Evolutionary conservation across 1,140 invertebrate genomes (phyloP).

Genomic region (Drosophila funebris): DNA sequence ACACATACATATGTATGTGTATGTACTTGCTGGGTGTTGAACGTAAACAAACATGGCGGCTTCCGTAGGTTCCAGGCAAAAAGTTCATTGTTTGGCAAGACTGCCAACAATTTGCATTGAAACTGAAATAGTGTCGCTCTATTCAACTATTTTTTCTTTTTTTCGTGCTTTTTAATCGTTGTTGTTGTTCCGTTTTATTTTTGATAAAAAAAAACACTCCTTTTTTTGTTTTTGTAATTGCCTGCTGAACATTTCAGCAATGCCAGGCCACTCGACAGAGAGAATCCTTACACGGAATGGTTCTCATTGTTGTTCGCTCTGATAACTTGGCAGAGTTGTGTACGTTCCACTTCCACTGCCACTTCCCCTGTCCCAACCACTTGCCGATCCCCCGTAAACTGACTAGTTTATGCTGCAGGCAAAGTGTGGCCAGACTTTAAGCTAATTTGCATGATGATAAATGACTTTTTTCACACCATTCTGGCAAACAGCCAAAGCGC

Average conservation of each 20-base stretch:
- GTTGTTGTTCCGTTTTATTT: slow-evolving; percentile 24
- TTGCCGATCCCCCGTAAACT: neutral
- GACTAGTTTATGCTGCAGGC: slow-evolving; percentile 12
- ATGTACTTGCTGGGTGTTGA: slow-evolving; percentile 2
- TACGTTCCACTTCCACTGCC: neutral
- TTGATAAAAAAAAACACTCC: neutral
- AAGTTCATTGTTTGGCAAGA: slow-evolving; percentile 19
- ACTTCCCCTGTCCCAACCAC: neutral
- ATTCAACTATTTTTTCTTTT: slow-evolving; percentile 1
- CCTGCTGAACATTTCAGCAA: slow-evolving; percentile 27
- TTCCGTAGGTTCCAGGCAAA: slow-evolving; percentile 13
- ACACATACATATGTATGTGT: neutral
- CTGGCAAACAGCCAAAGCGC: slow-evolving; percentile 18
- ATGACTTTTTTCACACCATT: slow-evolving; percentile 29
- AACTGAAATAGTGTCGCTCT: slow-evolving; percentile 36
- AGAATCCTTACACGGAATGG: slow-evolving; percentile 25
- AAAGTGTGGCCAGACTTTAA: slow-evolving; percentile 23
- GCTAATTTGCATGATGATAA: slow-evolving; percentile 40
- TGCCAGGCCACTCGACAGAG: neutral
- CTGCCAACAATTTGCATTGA: slow-evolving; percentile 34
- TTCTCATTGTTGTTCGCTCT: slow-evolving; percentile 35
- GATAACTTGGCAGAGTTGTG: slow-evolving; percentile 30
- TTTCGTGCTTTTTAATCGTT: slow-evolving; percentile 14
- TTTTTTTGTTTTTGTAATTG: slow-evolving; percentile 17
- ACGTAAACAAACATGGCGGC: slow-evolving; percentile 42